Conservation (phyloP, 2,113 vertebrate species). For the Coptodon rendalli region DNA sequence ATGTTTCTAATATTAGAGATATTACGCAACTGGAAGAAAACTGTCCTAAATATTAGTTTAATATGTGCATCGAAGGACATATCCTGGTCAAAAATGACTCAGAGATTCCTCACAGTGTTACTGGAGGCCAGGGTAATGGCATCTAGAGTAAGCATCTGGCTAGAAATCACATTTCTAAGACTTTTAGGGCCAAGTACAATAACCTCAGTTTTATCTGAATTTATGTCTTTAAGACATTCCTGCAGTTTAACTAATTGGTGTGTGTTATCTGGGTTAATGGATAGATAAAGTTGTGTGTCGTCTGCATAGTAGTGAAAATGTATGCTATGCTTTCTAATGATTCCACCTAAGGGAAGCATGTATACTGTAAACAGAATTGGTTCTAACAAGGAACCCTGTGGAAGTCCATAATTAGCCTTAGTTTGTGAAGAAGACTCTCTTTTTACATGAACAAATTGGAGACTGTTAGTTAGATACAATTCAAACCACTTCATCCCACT, state of each 20-base stretch:
- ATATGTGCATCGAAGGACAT: neutral
- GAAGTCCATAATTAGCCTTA: neutral
- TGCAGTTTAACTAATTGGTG: neutral
- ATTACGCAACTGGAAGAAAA: neutral
- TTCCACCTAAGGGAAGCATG: neutral
- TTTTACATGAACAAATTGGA: neutral
- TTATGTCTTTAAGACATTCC: neutral
- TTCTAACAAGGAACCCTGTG: neutral
- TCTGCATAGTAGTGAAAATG: neutral
- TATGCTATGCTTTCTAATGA: rapidly evolving
- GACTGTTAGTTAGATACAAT: neutral
- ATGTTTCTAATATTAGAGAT: neutral
- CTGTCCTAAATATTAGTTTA: neutral
- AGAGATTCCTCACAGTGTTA: neutral
- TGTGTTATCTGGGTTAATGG: neutral
- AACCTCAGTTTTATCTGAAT: neutral
- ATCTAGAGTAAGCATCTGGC: neutral
- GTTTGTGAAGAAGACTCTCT: neutral
- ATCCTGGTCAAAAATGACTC: neutral
- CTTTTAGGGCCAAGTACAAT: neutral
- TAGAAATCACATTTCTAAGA: neutral
- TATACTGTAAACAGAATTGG: neutral
- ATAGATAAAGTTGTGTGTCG: neutral
- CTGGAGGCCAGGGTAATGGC: neutral
- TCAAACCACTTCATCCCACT: neutral